Base-by-base conservation (phyloP, 2,113 vertebrate species). In the Ciconia maguari region DNA sequence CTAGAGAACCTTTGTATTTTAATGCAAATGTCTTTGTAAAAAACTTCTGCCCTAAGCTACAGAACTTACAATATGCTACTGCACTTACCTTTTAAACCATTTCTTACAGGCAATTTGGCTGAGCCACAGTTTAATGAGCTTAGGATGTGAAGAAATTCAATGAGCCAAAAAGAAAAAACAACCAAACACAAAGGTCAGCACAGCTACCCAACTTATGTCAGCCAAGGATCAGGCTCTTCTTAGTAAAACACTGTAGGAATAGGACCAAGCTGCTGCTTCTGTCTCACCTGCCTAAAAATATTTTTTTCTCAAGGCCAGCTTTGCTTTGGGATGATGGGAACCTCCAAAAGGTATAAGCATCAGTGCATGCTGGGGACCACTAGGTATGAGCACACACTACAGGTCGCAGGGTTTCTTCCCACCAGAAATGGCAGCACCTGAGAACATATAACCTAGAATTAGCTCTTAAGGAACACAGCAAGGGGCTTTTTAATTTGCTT, bases 91-190 rank as follows among this genome's bases (percentile, higher is more conserved):
- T 95, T 95, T 36, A 87, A 94, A 70, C 21, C 8, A 60, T 61
- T 58, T 76, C 71, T 89, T 85, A 62, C 16, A 79, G 49, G 32
- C 46, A 83, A 82, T 87, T 93, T 94, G 83, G 81, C 74, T 90
- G 46, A 88, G 65, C 19, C 49, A 83, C 15, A 58, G 11, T 70
- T 87, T 96, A 93, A 96, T 77, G 95, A 97, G 44, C 5, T 92
- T 93, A 94, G 81, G 75, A 97, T 87, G 42, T 85, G 46, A 89
- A 18, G 75, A 30, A 89, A 91, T 94, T 85, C 36, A 87, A 80
- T 62, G 26, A 94, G 29, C 24, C 74, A 76, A 76, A 95, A 87
- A 42, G 41, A 83, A 90, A 61, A 70, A 68, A 7, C 70, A 92
- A 93, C 5, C 4, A 80, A 95, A 85, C 49, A 83, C 66, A 89